Base-by-base conservation (phyloP, 2,113 vertebrate genomes). In the Chloroceryle aenea region DNA sequence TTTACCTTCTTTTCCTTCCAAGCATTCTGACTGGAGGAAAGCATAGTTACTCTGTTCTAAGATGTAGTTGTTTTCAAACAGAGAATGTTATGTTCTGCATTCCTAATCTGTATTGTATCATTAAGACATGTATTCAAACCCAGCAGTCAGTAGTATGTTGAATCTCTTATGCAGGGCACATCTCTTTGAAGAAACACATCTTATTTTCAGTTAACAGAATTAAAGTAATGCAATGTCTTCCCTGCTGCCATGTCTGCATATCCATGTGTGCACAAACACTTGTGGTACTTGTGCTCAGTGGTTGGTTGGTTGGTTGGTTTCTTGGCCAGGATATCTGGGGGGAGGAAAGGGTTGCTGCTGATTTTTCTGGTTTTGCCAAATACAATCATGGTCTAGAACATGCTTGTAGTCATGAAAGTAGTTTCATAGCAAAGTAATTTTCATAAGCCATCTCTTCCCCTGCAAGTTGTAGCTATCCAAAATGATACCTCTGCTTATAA, bases 211-310 rank as follows among this genome's bases (percentile, higher is more conserved):
- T 77, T 45, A 67, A 26, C 2, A 48, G 6, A 91, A 47, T n/a
- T 64, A 38, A 87, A 78, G 12, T 42, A 45, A 47, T 32, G 29
- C 30, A 36, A 40, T 58, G 21, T 48, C 27, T 23, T 66, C 64
- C 43, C 34, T n/a, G 40, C 16, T 1, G 1, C 17, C 2, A 2
- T 16, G 5, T 56, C 40, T 36, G 6, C 17, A 6, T 30, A 55
- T 40, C 55, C 38, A 8, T 4, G 1, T 38, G 55, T 19, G 30
- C 29, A 4, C 27, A 80, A 61, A 50, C 1, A 1, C 10, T 79
- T 62, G 23, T 26, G 29, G 34, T 61, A 29, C 21, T 71, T 47
- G 10, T 67, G 17, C 25, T 74, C 50, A 77, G 50, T 1, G 0
- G 6, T 30, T 47, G 26, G 7, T 52, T 1, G 0, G 6, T 30